phyloP scores from a whole-genome alignment of 2,113 vertebrate genomes.

The Solenodon paradoxus region DNA sequence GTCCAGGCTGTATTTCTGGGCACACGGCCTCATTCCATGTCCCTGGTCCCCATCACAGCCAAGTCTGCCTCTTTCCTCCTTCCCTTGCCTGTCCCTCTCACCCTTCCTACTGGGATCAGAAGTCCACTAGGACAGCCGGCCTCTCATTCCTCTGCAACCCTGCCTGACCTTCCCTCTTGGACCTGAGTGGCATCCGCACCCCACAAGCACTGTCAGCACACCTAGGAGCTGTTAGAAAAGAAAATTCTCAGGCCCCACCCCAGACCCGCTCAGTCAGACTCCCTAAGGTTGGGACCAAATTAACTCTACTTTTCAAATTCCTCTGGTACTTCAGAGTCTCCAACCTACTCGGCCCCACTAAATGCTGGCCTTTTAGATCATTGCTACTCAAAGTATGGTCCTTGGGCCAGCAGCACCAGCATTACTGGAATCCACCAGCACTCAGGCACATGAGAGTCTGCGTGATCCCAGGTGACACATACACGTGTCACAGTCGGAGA shows the following conservation, averaged over 20 bases:
- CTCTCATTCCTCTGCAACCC: background rate
- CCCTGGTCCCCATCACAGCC: too few relatives aligned
- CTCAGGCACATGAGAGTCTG: too few relatives aligned
- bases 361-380: too few relatives aligned
- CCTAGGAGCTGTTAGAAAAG: background rate
- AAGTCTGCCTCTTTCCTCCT: background rate
- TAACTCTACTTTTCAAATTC: background rate
- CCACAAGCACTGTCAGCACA: too few relatives aligned
- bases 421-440: too few relatives aligned
- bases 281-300: background rate
- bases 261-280: background rate
- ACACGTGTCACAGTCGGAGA: background rate
- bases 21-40: background rate
- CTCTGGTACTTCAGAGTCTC: background rate
- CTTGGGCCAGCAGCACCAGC: rapidly evolving
- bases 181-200: rapidly evolving
- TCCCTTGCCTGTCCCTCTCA: background rate
- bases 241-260: background rate
- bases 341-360: rapidly evolving
- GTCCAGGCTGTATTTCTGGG: background rate
- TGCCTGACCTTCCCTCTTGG: background rate
- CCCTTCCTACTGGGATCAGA: background rate
- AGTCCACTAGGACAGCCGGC: background rate
- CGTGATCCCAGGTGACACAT: background rate
- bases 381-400: background rate